These are phyloP conservation scores for Nemotelus pantherinus DNA, from an alignment of 2,888 invertebrate genomes.

Conservation along the genomic window DNA sequence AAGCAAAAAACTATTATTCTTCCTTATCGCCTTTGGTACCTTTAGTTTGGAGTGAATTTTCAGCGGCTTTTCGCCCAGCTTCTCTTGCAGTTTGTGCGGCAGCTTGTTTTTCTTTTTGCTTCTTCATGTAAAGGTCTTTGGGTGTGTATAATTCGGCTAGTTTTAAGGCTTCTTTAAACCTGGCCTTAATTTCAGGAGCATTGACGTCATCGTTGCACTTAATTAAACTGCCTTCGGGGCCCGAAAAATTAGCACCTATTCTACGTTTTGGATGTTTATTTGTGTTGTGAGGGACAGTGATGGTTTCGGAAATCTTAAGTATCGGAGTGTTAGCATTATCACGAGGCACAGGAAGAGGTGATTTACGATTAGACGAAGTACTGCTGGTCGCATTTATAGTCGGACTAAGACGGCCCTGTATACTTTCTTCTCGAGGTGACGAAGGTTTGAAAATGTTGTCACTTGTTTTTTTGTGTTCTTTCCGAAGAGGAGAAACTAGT, in stretches of 20 bases:
- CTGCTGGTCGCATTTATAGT: neutral
- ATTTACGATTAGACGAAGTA: neutral
- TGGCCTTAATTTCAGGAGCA: too few species aligned
- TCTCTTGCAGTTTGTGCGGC: too few species aligned
- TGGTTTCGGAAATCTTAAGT: neutral
- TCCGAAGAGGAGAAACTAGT: too few species aligned
- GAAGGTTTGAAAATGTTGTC: neutral
- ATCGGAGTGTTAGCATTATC: neutral
- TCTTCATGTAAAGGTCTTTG: too few species aligned
- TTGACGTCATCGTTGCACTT: too few species aligned
- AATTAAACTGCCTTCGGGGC: neutral
- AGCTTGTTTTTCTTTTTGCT: too few species aligned
- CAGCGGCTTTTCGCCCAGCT: too few species aligned
- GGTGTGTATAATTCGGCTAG: too few species aligned
- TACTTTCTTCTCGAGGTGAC: neutral
- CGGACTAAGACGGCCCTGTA: neutral
- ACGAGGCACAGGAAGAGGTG: neutral
- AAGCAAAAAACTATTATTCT: too few species aligned
- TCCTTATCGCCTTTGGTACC: too few species aligned
- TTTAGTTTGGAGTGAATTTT: too few species aligned
- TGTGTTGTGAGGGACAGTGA: neutral
- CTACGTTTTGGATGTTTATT: neutral
- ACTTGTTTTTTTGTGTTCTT: neutral
- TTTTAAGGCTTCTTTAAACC: too few species aligned
- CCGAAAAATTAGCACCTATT: slow-evolving; percentile 24